Evolutionary conservation across 2,888 invertebrate genomes (phyloP), one percentile per base, ranked within the genome.

Genomic region (Ophion costatus): DNA sequence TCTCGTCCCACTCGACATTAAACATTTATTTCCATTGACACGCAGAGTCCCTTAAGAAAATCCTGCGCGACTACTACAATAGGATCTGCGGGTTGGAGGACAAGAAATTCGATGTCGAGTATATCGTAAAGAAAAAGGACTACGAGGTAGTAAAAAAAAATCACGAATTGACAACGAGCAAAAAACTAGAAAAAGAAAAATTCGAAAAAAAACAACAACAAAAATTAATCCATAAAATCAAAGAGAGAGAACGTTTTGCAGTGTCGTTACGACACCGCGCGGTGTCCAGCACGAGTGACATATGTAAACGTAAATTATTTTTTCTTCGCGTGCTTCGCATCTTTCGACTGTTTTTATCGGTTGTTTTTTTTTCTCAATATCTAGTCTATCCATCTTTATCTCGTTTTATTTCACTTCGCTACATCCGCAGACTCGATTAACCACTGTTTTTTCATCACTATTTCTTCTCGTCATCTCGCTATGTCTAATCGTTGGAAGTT

Each of bases 51-150:
- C 91, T 97, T 95, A 96, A 95, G 95, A 95, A 95, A 94, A 95
- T 96, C 95, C 95, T 96, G 95, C 97, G 96, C 95, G 96, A 96
- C 93, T 97, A 98, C 96, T 96, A 99, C 95, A 96, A 96, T 93
- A 97, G 98, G 96, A 97, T 99, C 95, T 94, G 94, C 94, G 94
- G 95, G 92, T 96, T 99, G 95, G 99, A 99, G 96, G 97, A 97
- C 93, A 96, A 97, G 94, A 99, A 99, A 95, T 99, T 97, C 96
- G 99, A 99, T 96, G 96, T 99, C 96, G 99, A 99, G 96, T 97
- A 97, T 96, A 95, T 98, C 95, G 98, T 99, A 95, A 98, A 98
- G 95, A 97, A 97, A 96, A 99, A 99, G 97, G 99, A 99, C 95
- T 97, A 96, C 95, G 98, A 99, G 98, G 99, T 99, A 97, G 77